phyloP scores from a whole-genome alignment of 2,113 vertebrate species.

The Malurus alboscapulatus region DNA sequence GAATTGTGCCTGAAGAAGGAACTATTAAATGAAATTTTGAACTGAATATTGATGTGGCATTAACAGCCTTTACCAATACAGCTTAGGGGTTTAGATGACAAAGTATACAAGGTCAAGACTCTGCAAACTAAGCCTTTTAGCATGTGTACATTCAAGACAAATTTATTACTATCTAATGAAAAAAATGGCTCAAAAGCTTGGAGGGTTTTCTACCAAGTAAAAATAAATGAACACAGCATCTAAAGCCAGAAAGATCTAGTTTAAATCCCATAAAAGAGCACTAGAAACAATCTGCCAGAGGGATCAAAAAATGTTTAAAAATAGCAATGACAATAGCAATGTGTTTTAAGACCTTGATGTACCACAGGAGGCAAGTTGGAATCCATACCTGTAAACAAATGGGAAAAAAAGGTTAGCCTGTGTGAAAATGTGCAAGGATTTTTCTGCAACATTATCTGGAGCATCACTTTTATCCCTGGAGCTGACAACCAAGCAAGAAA shows the following conservation, averaged over 20 bases:
- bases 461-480: not conserved
- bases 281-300: slow-evolving; percentile 20
- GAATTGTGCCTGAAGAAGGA: not conserved
- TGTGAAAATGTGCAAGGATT: not conserved
- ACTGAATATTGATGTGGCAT: slow-evolving; percentile 42
- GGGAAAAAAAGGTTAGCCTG: not conserved
- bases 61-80: slow-evolving; percentile 56
- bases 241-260: slow-evolving; percentile 49
- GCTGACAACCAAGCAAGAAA: not conserved
- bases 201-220: slow-evolving; percentile 44
- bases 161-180: slow-evolving; percentile 68
- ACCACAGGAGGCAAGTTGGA: slow-evolving; percentile 13
- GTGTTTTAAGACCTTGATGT: slow-evolving; percentile 26
- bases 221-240: slow-evolving; percentile 54
- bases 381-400: not conserved
- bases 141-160: slow-evolving; percentile 50
- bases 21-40: slow-evolving; percentile 41
- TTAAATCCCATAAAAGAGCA: slow-evolving; percentile 57
- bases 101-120: slow-evolving; percentile 9
- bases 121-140: slow-evolving; percentile 54
- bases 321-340: slow-evolving; percentile 1
- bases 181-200: slow-evolving; percentile 58
- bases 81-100: slow-evolving; percentile 35
- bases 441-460: not conserved
- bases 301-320: slow-evolving; percentile 59